Conservation (phyloP, 2,113 vertebrate species). For the Scalopus aquaticus region DNA sequence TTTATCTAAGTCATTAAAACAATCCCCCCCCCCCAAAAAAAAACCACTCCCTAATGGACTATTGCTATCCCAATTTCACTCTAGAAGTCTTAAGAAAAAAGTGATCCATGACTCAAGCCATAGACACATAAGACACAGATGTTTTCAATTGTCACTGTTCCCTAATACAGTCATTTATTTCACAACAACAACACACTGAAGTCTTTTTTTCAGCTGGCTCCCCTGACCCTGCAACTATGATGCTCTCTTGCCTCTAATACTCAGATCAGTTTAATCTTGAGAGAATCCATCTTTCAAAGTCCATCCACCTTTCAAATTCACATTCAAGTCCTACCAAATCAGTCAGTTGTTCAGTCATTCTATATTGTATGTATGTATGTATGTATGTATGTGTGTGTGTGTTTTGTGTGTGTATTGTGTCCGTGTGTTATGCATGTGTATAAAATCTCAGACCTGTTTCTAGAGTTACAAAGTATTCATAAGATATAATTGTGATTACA, state of each 20-base stretch:
- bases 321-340: background rate
- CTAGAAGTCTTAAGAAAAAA: background rate
- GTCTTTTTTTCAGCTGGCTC: background rate
- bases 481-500: background rate
- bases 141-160: background rate
- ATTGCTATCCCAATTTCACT: background rate
- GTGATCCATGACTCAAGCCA: background rate
- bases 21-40: background rate
- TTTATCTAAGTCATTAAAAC: background rate
- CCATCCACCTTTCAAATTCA: background rate
- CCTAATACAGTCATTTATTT: background rate
- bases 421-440: too few relatives aligned
- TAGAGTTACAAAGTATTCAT: background rate
- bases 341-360: background rate
- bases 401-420: too few relatives aligned
- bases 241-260: background rate
- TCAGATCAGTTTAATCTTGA: background rate
- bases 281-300: background rate
- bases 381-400: too few relatives aligned
- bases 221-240: background rate
- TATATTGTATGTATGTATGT: background rate
- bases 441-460: too few relatives aligned
- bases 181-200: background rate
- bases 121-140: background rate
- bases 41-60: background rate